These are phyloP conservation scores for Nemotelus nigrinus DNA, from an alignment of 2,888 invertebrate species.

Conservation along the genomic window DNA sequence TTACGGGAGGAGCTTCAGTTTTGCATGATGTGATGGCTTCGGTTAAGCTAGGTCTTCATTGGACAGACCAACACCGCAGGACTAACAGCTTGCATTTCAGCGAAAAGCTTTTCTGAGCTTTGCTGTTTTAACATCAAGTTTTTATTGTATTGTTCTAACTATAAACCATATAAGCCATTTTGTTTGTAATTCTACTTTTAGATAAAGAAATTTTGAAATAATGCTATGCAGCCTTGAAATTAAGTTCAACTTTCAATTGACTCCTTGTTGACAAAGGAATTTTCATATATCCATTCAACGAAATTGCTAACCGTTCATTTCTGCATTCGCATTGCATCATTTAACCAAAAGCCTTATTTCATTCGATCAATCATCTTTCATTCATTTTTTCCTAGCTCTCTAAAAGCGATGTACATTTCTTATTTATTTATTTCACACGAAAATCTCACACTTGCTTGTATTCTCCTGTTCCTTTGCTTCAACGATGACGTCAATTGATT, in stretches of 20 bases:
- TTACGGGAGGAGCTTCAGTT: no score
- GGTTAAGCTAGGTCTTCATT: background rate
- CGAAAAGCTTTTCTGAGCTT: conserved; percentile 1
- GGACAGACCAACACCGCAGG: background rate
- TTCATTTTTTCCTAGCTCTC: background rate
- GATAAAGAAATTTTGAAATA: background rate
- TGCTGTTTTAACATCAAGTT: background rate
- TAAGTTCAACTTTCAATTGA: conserved; percentile 37
- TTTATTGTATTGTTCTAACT: conserved; percentile 20
- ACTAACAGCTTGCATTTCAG: background rate
- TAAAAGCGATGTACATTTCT: background rate
- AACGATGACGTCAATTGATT: conserved; percentile 63
- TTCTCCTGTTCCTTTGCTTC: conserved; percentile 58
- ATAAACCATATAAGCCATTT: conserved; percentile 35
- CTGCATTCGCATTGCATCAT: background rate
- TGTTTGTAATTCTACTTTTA: conserved; percentile 36
- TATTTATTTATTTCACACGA: conserved; percentile 29
- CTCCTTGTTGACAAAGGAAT: conserved; percentile 64
- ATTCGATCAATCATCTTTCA: background rate
- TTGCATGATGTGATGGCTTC: background rate
- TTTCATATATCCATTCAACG: background rate
- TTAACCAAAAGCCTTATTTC: background rate
- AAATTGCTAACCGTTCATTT: no score
- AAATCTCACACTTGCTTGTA: background rate
- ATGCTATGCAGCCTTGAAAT: background rate